Conservation (phyloP, 1,140 invertebrate species). For the Philotrypesis tridentata region DNA sequence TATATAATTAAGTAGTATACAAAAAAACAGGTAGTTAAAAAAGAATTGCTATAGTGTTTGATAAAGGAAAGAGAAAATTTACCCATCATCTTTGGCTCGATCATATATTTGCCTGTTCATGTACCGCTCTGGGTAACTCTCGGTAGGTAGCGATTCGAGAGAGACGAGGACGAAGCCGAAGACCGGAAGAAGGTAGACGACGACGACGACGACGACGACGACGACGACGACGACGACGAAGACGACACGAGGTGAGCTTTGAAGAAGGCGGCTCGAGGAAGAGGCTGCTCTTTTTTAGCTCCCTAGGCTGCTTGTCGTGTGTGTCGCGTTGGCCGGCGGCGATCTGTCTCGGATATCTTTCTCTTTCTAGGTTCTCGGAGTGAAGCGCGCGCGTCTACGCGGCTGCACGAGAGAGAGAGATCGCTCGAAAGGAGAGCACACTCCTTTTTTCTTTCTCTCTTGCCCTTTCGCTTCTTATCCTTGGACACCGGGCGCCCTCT, state of each 20-base stretch:
- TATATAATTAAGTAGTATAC: conserved; percentile 10
- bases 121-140: conserved; percentile 42
- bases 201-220: neutral
- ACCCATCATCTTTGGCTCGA: conserved; percentile 52
- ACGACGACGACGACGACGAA: conserved; percentile 23
- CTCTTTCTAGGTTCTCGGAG: neutral
- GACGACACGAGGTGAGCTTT: neutral
- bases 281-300: neutral
- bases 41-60: conserved; percentile 32
- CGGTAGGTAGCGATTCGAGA: conserved; percentile 25
- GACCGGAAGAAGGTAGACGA: conserved; percentile 17
- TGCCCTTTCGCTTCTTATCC: neutral
- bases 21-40: conserved; percentile 31
- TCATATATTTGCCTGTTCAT: conserved; percentile 53
- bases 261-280: neutral
- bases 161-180: conserved; percentile 33
- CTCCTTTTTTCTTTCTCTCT: conserved; percentile 5
- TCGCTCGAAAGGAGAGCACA: neutral
- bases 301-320: neutral
- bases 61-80: conserved; percentile 35
- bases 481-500: neutral
- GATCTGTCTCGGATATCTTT: neutral
- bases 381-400: conserved; percentile 20
- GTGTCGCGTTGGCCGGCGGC: neutral
- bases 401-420: conserved; percentile 5